Evolutionary conservation across 2,113 vertebrate genomes (phyloP).

Genomic region (Anoplopoma fimbria): DNA sequence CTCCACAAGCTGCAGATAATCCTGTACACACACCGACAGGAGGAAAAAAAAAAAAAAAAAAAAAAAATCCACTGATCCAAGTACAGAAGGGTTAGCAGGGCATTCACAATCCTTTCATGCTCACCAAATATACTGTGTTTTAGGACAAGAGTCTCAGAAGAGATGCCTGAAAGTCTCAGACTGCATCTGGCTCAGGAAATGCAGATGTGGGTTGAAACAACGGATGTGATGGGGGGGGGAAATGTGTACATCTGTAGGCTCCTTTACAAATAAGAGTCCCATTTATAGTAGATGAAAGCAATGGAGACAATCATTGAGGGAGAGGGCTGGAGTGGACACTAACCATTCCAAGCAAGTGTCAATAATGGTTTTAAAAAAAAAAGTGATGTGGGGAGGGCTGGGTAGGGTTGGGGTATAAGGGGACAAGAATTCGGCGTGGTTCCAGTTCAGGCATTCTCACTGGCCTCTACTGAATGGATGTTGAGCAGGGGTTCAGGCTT

Average conservation of each 20-base stretch:
- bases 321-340: conserved; percentile 22
- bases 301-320: conserved; percentile 22
- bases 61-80: conserved; percentile 56
- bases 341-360: conserved; percentile 43
- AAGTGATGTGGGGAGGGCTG: neutral
- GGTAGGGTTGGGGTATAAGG: neutral
- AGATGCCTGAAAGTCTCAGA: conserved; percentile 52
- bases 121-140: conserved; percentile 58
- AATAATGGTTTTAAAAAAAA: conserved; percentile 16
- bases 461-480: conserved; percentile 88
- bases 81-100: conserved; percentile 49
- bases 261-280: conserved; percentile 72
- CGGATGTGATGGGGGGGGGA: conserved; percentile 14
- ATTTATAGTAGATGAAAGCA: conserved; percentile 33
- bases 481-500: conserved; percentile 91
- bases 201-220: conserved; percentile 42
- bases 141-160: conserved; percentile 73
- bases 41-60: neutral
- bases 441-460: conserved; percentile 88
- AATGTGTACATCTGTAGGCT: conserved; percentile 70
- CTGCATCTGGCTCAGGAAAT: conserved; percentile 69
- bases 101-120: conserved; percentile 66
- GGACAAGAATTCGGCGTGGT: conserved; percentile 6
- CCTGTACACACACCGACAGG: conserved; percentile 45
- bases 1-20: conserved; percentile 65